Evolutionary conservation across 1,140 invertebrate species (phyloP).

Genomic region (Zaprionus taronus): DNA sequence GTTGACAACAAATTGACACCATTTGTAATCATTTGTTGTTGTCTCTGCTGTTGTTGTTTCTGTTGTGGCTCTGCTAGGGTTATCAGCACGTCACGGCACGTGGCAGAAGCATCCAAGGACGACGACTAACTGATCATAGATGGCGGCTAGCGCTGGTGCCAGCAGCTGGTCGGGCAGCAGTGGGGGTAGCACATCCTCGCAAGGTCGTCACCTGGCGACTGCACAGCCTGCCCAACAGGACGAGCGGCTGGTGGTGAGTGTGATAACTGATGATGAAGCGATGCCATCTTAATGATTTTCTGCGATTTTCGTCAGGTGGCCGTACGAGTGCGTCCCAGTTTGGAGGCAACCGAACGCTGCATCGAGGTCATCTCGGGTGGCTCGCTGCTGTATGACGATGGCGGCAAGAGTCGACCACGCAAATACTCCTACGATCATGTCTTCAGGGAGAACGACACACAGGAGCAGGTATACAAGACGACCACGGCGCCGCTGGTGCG

Average conservation of each 20-base stretch:
- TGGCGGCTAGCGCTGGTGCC: conserved; percentile 68
- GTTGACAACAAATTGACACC: conserved; percentile 79
- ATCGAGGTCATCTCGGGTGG: conserved; percentile 81
- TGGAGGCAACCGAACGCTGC: conserved; percentile 76
- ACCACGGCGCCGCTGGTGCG: conserved; percentile 93
- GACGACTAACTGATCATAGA: conserved; percentile 39
- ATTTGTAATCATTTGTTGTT: conserved; percentile 67
- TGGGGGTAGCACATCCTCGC: conserved; percentile 74
- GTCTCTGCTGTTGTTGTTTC: not conserved
- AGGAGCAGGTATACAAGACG: conserved; percentile 93
- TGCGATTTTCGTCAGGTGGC: conserved; percentile 62
- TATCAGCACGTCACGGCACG: conserved; percentile 59
- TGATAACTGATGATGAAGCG: fast-evolving
- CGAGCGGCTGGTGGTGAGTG: conserved; percentile 75
- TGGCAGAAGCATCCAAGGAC: conserved; percentile 50
- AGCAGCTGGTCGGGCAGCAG: conserved; percentile 80
- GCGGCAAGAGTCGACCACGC: conserved; percentile 86
- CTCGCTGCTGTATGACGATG: conserved; percentile 84
- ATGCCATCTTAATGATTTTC: not conserved
- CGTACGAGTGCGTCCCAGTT: conserved; percentile 77
- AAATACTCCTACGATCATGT: conserved; percentile 95
- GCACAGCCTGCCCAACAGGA: conserved; percentile 62
- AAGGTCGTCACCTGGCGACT: conserved; percentile 51
- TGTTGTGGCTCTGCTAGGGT: conserved; percentile 36
- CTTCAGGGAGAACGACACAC: conserved; percentile 91